Percentiles rank a stretch among this genome's conserved stretches.
Conservation (phyloP, 1,140 invertebrate species). For the Trachymyrmex cornetzi region DNA sequence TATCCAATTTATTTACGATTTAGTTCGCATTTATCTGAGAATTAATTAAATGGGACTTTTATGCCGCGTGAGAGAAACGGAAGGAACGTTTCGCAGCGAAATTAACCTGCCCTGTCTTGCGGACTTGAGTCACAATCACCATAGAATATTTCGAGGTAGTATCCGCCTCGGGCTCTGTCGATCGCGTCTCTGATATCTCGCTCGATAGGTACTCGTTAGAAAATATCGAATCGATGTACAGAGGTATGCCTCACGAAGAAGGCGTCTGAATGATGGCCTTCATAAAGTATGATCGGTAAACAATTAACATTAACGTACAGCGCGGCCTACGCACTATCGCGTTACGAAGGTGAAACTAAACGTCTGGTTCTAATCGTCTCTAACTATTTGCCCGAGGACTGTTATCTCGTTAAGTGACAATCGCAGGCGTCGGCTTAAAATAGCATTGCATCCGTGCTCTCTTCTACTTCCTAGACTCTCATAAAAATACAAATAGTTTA, state of each 20-base stretch:
- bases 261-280: slow-evolving; percentile 76
- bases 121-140: slow-evolving; percentile 29
- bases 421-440: slow-evolving; percentile 82
- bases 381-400: slow-evolving; percentile 83
- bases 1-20: slow-evolving; percentile 48
- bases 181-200: slow-evolving; percentile 56
- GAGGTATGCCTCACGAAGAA: slow-evolving; percentile 69
- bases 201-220: slow-evolving; percentile 77
- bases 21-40: slow-evolving; percentile 32
- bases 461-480: slow-evolving; percentile 34
- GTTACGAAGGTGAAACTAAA: slow-evolving; percentile 64
- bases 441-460: slow-evolving; percentile 66
- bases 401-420: slow-evolving; percentile 86
- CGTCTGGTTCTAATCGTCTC: slow-evolving; percentile 61
- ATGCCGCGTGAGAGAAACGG: slow-evolving; percentile 12
- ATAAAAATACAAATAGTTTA: neutral
- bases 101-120: slow-evolving; percentile 16
- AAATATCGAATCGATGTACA: slow-evolving; percentile 78
- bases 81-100: slow-evolving; percentile 23
- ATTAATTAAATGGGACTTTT: slow-evolving; percentile 56
- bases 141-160: slow-evolving; percentile 62
- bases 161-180: slow-evolving; percentile 57
- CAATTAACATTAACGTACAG: slow-evolving; percentile 84
- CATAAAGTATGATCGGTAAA: slow-evolving; percentile 84
- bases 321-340: slow-evolving; percentile 77